Percentiles rank a stretch among this genome's conserved stretches.
phyloP scores from a whole-genome alignment of 2,797 vertebrate genomes.

The Macropus fuliginosus region DNA sequence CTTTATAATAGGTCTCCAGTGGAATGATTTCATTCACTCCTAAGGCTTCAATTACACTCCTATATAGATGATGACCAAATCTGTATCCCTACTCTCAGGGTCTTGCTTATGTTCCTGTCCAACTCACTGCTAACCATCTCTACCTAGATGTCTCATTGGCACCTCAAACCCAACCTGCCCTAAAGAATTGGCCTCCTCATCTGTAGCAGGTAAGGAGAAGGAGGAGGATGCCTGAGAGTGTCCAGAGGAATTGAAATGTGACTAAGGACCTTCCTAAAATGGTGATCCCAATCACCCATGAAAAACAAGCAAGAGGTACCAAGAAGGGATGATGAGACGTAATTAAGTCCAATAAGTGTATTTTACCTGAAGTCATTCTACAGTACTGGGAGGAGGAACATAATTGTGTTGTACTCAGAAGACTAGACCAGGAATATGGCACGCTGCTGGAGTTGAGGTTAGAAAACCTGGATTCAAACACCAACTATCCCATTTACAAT shows the following conservation, averaged over 20 bases:
- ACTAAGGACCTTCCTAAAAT: not conserved
- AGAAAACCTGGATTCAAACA: not conserved
- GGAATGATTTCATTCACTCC: not conserved
- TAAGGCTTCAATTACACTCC: not conserved
- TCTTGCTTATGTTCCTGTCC: not conserved
- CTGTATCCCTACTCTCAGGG: not conserved
- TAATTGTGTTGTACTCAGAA: not conserved
- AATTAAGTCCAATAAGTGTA: not conserved
- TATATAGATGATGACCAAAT: not conserved
- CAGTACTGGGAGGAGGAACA: not conserved
- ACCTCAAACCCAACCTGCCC: not conserved
- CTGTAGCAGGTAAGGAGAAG: not conserved
- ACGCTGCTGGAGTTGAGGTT: not conserved
- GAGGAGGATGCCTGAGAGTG: not conserved
- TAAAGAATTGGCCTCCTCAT: not conserved
- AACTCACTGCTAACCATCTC: not conserved
- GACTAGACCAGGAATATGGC: not conserved
- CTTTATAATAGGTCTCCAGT: not conserved
- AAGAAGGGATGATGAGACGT: not conserved
- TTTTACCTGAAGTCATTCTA: not conserved
- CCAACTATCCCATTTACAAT: not conserved
- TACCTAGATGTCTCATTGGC: not conserved
- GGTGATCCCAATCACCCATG: not conserved
- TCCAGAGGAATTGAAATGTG: not conserved
- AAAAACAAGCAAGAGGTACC: not conserved